phyloP scores from a whole-genome alignment of 2,113 vertebrate genomes.

The Hiodon tergisus region DNA sequence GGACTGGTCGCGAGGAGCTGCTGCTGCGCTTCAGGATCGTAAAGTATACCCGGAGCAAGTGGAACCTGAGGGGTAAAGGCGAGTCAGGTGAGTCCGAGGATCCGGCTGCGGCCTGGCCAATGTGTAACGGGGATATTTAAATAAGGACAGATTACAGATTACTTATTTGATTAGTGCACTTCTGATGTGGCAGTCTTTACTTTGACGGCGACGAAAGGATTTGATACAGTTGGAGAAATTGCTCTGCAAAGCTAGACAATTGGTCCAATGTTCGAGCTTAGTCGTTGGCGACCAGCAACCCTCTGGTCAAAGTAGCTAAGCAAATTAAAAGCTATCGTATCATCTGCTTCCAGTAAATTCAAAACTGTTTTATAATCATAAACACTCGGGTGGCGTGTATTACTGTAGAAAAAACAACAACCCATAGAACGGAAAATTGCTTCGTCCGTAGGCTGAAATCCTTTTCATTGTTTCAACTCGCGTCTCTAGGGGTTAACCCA shows the following conservation, averaged over 20 bases:
- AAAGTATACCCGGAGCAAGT: slow-evolving; percentile 69
- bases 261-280: slow-evolving; percentile 50
- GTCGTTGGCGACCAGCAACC: slow-evolving; percentile 45
- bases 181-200: slow-evolving; percentile 26
- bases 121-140: slow-evolving; percentile 33
- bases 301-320: slow-evolving; percentile 43
- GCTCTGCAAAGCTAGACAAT: slow-evolving; percentile 51
- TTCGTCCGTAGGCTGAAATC: slow-evolving; percentile 48
- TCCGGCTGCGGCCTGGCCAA: slow-evolving; percentile 52
- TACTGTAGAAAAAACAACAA: background rate
- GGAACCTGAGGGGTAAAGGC: slow-evolving; percentile 62
- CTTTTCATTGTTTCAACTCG: slow-evolving; percentile 69
- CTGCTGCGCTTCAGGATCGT: slow-evolving; percentile 68
- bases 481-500: slow-evolving; percentile 65
- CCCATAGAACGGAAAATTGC: slow-evolving; percentile 20
- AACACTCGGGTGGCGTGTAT: background rate
- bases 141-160: slow-evolving; percentile 36
- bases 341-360: slow-evolving; percentile 9
- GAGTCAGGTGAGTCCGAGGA: slow-evolving; percentile 74
- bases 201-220: slow-evolving; percentile 14
- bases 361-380: background rate
- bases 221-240: slow-evolving; percentile 27
- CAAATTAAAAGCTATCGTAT: slow-evolving; percentile 33
- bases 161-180: background rate
- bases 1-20: slow-evolving; percentile 67